Evolutionary conservation across 2,797 vertebrate species (phyloP).

Genomic region (Lagorchestes hirsutus): DNA sequence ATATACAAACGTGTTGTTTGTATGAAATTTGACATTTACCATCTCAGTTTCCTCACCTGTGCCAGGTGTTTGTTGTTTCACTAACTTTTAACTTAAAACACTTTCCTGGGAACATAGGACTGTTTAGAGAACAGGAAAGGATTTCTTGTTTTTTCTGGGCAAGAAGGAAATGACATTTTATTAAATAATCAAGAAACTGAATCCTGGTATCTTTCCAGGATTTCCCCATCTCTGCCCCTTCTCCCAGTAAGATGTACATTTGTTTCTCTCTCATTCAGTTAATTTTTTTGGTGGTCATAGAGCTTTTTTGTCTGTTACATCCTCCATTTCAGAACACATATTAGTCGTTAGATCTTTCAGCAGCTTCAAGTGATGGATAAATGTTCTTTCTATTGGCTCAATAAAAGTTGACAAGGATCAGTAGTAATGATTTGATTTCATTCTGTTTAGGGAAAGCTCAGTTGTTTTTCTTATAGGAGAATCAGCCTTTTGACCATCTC

Average conservation of each 20-base stretch:
- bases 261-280: conserved; percentile 39
- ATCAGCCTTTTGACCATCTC: conserved; percentile 49
- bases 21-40: conserved; percentile 45
- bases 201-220: conserved; percentile 39
- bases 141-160: conserved; percentile 29
- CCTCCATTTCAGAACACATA: not conserved
- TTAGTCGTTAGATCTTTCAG: conserved; percentile 56
- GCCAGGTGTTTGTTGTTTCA: conserved; percentile 38
- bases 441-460: conserved; percentile 51
- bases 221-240: not conserved
- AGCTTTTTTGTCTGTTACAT: conserved; percentile 31
- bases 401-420: conserved; percentile 73
- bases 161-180: conserved; percentile 13
- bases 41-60: conserved; percentile 10
- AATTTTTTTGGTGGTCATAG: conserved; percentile 23
- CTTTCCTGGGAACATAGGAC: conserved; percentile 11
- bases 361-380: conserved; percentile 57
- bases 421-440: conserved; percentile 68
- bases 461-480: conserved; percentile 46
- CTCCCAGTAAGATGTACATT: conserved; percentile 33
- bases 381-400: conserved; percentile 62
- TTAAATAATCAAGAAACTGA: conserved; percentile 32
- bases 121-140: conserved; percentile 32
- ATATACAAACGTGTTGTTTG: not conserved
- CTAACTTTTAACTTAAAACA: conserved; percentile 36